Base-by-base conservation (phyloP, 2,113 vertebrate genomes). In the Eleginops maclovinus region DNA sequence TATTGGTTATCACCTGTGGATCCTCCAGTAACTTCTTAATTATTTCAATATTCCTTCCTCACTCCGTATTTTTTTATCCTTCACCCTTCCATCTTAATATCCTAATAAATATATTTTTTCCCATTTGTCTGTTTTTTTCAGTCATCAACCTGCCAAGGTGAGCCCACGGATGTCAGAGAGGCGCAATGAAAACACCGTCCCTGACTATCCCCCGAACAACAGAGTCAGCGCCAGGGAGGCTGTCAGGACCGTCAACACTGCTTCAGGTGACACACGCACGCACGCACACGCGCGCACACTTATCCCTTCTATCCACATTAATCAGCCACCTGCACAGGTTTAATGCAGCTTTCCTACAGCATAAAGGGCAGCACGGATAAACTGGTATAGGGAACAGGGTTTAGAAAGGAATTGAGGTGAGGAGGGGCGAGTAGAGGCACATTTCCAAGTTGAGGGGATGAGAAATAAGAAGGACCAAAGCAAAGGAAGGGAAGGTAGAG, bases 141-240 rank as follows among this genome's bases (percentile, higher is more conserved):
- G 98, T 71, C 95, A 95, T 64, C 93, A 91, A 81, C 94, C 95
- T 77, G 91, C 94, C 90, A 96, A 95, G 84, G 90, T 88, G 51
- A 94, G 94, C 78, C 95, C 93, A 0, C 67, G 91, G 0, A 10
- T 83, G 31, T 50, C 87, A 19, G 96, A 97, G 77, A 87, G 86
- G 77, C 95, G 95, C 91, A 92, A 95, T 0, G 92, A 95, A 43
- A 94, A 94, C 71, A 84, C 95, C 0, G 77, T 94, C 3, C 95
- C 96, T 47, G 94, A 93, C 88, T 97, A 95, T 2, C 72, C 94
- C 6, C 93, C 96, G 24, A 95, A 90, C 88, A 94, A 95, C 92
- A 96, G 94, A 93, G 84, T 96, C 54, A 90, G 86, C 51, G 79
- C 96, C 75, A 90, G 87, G 54, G 97, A 97, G 49, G 92, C 89